Base-by-base conservation (phyloP, 2,797 vertebrate genomes). In the Tachyglossus aculeatus region DNA sequence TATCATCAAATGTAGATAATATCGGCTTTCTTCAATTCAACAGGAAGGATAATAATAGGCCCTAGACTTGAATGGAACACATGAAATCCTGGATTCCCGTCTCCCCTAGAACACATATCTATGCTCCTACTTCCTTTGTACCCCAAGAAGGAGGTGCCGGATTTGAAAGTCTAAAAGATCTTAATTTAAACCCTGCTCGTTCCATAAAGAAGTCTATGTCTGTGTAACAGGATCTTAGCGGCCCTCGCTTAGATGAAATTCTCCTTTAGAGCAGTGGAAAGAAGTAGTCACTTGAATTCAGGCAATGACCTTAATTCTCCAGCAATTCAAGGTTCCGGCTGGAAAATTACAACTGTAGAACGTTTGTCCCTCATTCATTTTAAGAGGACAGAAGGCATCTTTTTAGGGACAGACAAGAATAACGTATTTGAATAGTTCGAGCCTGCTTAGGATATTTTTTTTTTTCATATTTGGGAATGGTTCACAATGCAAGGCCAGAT, bases 261-360 rank as follows among this genome's bases (percentile, higher is more conserved):
- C 7, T 9, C 48, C 66, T 55, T 66, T 39, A 50, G 55, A 70
- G 72, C 9, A 27, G 55, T 32, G 51, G 69, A 55, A 54, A 78
- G 32, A 29, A 67, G 38, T 1, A 32, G 72, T 77, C 1, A 32
- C 66, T 63, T 74, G 10, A 66, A 47, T 63, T 61, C 71, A 73
- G 77, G 67, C 69, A 63, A 50, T 50, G 65, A 56, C 41, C 56
- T 72, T 15, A 55, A 45, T 34, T 74, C 65, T 29, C 40, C 65
- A 43, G 43, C 41, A 65, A 29, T 19, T 9, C 61, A 48, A 34
- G 37, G 57, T 65, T 86, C 60, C 60, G 55, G 57, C 22, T 39
- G 71, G 78, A 78, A 80, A 81, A 65, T 62, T 34, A 64, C 43
- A 51, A 29, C 50, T 48, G 59, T 9, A 66, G 55, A 68, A 47